phyloP scores from a whole-genome alignment of 2,888 invertebrate species.

The Polymixis lichenea region DNA sequence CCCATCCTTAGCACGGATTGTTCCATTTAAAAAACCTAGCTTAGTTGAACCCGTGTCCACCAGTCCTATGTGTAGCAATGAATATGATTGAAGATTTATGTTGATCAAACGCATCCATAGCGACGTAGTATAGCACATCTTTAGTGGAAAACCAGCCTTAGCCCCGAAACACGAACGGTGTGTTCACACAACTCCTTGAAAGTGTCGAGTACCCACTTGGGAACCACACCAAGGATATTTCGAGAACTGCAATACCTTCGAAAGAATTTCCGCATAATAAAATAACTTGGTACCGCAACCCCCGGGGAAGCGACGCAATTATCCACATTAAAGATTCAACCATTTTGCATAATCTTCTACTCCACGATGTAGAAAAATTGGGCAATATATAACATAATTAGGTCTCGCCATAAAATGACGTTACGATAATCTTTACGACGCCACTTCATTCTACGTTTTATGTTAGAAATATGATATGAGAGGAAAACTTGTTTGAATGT shows the following conservation, averaged over 20 bases:
- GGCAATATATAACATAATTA: slow-evolving; percentile 64
- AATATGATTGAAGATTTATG: too few relatives aligned
- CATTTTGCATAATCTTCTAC: slow-evolving; percentile 65
- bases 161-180: slow-evolving; percentile 32
- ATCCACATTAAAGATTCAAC: slow-evolving; percentile 61
- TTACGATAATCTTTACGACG: slow-evolving; percentile 60
- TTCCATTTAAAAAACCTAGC: too few relatives aligned
- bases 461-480: slow-evolving; percentile 40
- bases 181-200: slow-evolving; percentile 26
- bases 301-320: slow-evolving; percentile 49
- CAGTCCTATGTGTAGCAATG: too few relatives aligned
- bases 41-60: too few relatives aligned
- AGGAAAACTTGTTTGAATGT: slow-evolving; percentile 41
- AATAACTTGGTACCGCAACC: slow-evolving; percentile 54
- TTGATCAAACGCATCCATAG: too few relatives aligned
- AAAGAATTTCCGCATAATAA: slow-evolving; percentile 54
- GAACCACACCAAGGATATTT: slow-evolving; percentile 36
- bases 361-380: slow-evolving; percentile 60
- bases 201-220: slow-evolving; percentile 41
- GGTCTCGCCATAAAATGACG: slow-evolving; percentile 50
- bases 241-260: slow-evolving; percentile 32
- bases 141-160: neutral
- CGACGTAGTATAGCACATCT: too few relatives aligned
- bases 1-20: too few relatives aligned
- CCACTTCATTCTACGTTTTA: slow-evolving; percentile 45